Percentiles rank a stretch among this genome's conserved stretches.
Conservation (phyloP, 2,797 vertebrate genomes). For the Adrianichthys oophorus region DNA sequence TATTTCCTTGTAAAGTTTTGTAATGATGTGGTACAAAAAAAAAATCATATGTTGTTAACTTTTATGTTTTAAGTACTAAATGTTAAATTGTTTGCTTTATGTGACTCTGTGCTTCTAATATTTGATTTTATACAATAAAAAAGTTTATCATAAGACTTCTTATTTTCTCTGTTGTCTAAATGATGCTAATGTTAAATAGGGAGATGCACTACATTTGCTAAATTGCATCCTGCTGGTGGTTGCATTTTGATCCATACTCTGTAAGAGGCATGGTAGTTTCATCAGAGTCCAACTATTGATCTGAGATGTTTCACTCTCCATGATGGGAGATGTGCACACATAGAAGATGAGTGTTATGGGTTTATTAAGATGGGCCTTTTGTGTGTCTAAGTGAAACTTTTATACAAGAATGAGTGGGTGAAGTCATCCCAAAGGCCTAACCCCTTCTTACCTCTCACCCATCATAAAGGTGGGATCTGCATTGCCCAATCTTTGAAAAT, state of each 20-base stretch:
- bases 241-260: conserved; percentile 32
- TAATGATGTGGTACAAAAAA: too few relatives aligned
- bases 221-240: conserved; percentile 37
- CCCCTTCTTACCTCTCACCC: conserved; percentile 46
- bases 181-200: conserved; percentile 33
- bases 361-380: conserved; percentile 22
- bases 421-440: conserved; percentile 44
- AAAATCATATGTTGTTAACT: conserved; percentile 21
- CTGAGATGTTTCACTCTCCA: conserved; percentile 39
- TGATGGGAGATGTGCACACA: conserved; percentile 26
- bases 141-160: conserved; percentile 35
- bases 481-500: conserved; percentile 94
- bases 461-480: conserved; percentile 88
- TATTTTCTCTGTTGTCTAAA: conserved; percentile 43
- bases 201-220: conserved; percentile 34
- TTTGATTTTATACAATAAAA: conserved; percentile 57
- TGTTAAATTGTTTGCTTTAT: conserved; percentile 53
- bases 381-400: conserved; percentile 9
- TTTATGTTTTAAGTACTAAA: conserved; percentile 47
- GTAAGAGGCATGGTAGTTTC: conserved; percentile 34
- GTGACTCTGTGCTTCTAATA: conserved; percentile 49
- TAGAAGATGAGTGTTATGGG: conserved; percentile 33
- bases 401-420: conserved; percentile 24
- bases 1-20: too few relatives aligned
- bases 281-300: conserved; percentile 39